Evolutionary conservation across 2,113 vertebrate species (phyloP), one percentile per base, ranked within the genome.

Genomic region (Xiphorhynchus elegans): DNA sequence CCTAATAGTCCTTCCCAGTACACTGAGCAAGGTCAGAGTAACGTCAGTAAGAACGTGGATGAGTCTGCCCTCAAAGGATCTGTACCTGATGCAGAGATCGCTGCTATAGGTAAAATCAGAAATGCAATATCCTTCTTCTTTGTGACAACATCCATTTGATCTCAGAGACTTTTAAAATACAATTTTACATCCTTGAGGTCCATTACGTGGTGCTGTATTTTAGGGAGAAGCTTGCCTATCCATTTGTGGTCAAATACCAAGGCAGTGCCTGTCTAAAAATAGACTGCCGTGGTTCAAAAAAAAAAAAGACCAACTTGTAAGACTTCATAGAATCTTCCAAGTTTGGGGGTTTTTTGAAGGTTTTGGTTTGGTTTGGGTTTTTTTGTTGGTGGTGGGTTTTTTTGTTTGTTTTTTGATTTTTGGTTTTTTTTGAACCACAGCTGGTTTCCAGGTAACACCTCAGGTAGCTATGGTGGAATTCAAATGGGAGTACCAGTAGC

Each of bases 1-100:
- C 99, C 99, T 4, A 97, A 98, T 2, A 99, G 98, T 96, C 99
- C 99, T 35, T 99, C 99, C 12, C 99, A 99, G 47, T 97, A 96
- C 87, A 98, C 98, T 1, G 99, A 99, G 56, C 97, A 94, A 66
- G 96, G 97, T 37, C 97, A 94, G 25, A 91, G 68, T 52, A 96
- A 97, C 0, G 0, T 84, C 58, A 94, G 7, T 35, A 96, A 86
- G 69, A 97, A 95, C 5, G 0, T 82, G 78, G 97, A 98, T 23
- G 96, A 97, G 13, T 42, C 92, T n/a, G 96, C 96, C 33, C 89
- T 95, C 73, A 98, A 50, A 59, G 98, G 98, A 84, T 98, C 98
- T 82, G 96, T 98, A 89, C 98, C 96, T 0, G 99, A 98, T 95
- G 97, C 98, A 31, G 98, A 99, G 94, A 97, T 99, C 81, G 98